Base-by-base conservation (phyloP, 2,888 invertebrate species). In the Drosophila atripex region DNA sequence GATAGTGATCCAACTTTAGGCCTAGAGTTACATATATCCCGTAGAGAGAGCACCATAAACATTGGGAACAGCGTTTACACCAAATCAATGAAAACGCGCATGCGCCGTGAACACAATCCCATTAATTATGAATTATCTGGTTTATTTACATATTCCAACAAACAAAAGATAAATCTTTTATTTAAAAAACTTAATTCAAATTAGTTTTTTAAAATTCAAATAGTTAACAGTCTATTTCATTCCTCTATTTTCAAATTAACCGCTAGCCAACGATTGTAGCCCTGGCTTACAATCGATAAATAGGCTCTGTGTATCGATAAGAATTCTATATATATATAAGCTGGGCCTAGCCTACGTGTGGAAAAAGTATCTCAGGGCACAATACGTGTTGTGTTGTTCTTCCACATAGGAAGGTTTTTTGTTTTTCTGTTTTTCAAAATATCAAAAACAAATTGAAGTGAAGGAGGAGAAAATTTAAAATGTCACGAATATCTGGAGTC, bases 271-370 rank as follows among this genome's bases (percentile, higher is more conserved):
- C 7, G 1, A 12, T n/a, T 8, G 38, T 21, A 52, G 28, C 64
- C 46, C 68, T 66, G 47, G 12, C 7, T 11, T 2, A 8, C 21
- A 28, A 45, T 35, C 30, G 16, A 38, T 55, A 53, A 25, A 18
- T 32, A 23, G 68, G 64, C 69, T 65, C 32, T 47, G 39, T n/a
- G 9, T 32, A 65, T 66, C 66, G 66, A 66, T 58, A 50, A 11
- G 25, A 25, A n/a, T 41, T 16, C 2, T 23, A 39, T 14, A 46
- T 38, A 23, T 43, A 70, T 49, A 51, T 56, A 43, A 68, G 46
- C 68, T 60, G 60, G 71, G 72, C 72, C 56, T 35, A 55, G 69
- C 65, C 64, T 68, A 68, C 68, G 68, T 68, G 72, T 68, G 61
- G 32, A 60, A 71, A 71, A 71, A 23, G 16, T 46, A 32, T 58